These are phyloP conservation scores for Steatocranus sp. DNA, from an alignment of 2,797 vertebrate species.

Conservation along the genomic window DNA sequence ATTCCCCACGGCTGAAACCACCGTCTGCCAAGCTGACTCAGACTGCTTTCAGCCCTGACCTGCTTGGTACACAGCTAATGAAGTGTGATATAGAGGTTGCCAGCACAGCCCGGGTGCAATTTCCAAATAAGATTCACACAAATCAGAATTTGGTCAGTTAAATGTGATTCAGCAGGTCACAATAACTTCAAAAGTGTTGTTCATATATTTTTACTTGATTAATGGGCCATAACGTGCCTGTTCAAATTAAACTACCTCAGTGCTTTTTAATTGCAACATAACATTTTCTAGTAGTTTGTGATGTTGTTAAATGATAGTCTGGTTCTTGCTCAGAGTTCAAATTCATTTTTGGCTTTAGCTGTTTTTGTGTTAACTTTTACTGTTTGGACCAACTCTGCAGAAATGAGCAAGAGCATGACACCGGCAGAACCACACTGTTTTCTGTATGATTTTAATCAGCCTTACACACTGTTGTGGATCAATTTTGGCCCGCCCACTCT, in stretches of 20 bases:
- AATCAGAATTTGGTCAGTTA: background rate
- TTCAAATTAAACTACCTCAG: background rate
- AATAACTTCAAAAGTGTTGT: accelerated
- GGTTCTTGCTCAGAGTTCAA: background rate
- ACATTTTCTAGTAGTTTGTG: accelerated
- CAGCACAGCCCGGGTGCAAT: background rate
- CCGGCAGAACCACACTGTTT: accelerated
- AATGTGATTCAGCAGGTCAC: background rate
- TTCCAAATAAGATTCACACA: background rate
- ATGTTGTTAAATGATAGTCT: background rate
- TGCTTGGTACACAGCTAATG: background rate
- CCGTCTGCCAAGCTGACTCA: background rate
- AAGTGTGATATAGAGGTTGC: background rate
- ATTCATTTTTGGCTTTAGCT: background rate
- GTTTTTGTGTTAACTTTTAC: background rate
- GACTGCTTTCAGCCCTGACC: background rate
- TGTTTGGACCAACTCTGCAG: background rate
- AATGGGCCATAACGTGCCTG: background rate
- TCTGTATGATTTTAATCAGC: background rate
- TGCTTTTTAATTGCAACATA: background rate
- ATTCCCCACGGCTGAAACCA: background rate
- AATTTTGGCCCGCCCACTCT: accelerated
- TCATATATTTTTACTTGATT: background rate
- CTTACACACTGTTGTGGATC: background rate
- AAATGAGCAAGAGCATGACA: accelerated